Conservation (phyloP, 2,797 vertebrate genomes). For the Pantherophis alleghaniensis region DNA sequence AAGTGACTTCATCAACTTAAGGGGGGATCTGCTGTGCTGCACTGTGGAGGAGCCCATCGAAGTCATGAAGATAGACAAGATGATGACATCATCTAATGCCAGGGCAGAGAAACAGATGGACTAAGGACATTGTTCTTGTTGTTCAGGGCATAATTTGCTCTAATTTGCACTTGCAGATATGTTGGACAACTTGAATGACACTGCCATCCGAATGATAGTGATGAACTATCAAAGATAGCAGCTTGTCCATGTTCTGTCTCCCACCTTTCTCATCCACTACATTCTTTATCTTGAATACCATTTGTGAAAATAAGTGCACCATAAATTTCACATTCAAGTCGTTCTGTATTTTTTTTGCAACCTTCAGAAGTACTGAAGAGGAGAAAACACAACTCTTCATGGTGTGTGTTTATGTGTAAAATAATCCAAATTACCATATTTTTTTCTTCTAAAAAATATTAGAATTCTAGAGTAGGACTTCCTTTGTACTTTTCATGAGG, state of each 20-base stretch:
- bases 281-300: conserved; percentile 51
- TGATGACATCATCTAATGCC: conserved; percentile 71
- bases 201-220: conserved; percentile 38
- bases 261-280: conserved; percentile 23
- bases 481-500: conserved; percentile 1
- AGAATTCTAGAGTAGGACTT: not conserved
- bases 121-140: conserved; percentile 65
- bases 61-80: conserved; percentile 70
- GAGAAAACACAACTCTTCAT: conserved; percentile 24
- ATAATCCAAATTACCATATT: conserved; percentile 27
- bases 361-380: conserved; percentile 5
- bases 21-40: conserved; percentile 73
- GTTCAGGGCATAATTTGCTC: conserved; percentile 64
- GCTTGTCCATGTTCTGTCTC: conserved; percentile 43
- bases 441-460: conserved; percentile 43
- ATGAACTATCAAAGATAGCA: conserved; percentile 43
- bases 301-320: conserved; percentile 38
- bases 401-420: conserved; percentile 9
- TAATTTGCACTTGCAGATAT: conserved; percentile 57
- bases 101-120: conserved; percentile 71
- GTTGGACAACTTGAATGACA: conserved; percentile 58
- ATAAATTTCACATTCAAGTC: conserved; percentile 44
- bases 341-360: conserved; percentile 39
- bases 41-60: conserved; percentile 72
- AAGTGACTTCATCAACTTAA: conserved; percentile 74